Conservation (phyloP, 2,797 vertebrate genomes). For the Pseudocheirus occidentalis region DNA sequence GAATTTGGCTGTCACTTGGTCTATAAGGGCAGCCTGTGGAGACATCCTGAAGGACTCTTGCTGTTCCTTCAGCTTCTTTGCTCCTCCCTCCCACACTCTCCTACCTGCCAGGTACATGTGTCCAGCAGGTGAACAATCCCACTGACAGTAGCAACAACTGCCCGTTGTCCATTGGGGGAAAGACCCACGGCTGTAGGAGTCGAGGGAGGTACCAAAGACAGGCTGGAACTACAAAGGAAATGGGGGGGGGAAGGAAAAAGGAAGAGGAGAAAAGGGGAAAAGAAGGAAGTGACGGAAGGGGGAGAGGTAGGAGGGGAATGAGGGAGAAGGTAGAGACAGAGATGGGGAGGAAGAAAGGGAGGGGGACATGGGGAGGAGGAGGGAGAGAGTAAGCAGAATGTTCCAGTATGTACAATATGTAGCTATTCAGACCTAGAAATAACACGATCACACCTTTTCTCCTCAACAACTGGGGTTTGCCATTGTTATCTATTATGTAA, state of each 20-base stretch:
- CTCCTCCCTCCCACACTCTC: background rate
- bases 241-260: no score
- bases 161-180: slow-evolving; percentile 82
- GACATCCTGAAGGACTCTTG: background rate
- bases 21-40: background rate
- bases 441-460: background rate
- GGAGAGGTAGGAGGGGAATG: background rate
- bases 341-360: background rate
- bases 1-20: background rate
- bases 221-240: slow-evolving; percentile 43
- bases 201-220: slow-evolving; percentile 58
- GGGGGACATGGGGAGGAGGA: background rate
- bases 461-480: background rate
- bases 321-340: background rate
- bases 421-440: background rate
- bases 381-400: background rate
- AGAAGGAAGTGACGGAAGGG: background rate
- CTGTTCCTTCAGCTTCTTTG: background rate
- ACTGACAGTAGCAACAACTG: slow-evolving; percentile 87
- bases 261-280: background rate
- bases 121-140: slow-evolving; percentile 88
- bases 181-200: slow-evolving; percentile 83
- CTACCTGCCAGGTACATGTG: slow-evolving; percentile 87
- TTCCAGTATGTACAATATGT: background rate
- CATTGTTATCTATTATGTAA: background rate